Evolutionary conservation across 1,140 invertebrate species (phyloP).

Genomic region (Neodiprion fabricii): DNA sequence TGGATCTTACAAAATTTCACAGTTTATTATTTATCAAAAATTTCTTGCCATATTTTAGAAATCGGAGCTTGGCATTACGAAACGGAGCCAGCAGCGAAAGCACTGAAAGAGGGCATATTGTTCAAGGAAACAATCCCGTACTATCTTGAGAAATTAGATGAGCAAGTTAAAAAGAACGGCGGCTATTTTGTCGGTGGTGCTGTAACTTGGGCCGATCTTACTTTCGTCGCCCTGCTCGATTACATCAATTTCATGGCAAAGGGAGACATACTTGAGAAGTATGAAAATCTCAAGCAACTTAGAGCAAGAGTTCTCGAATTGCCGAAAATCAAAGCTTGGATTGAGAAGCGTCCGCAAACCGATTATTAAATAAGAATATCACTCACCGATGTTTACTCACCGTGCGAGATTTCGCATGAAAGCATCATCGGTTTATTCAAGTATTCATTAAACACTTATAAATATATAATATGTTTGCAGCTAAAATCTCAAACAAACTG

Average conservation of each 20-base stretch:
- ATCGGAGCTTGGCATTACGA: slow-evolving; percentile 51
- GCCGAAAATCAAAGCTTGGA: neutral
- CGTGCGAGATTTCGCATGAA: too few relatives aligned
- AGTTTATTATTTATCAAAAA: too few relatives aligned
- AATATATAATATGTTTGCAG: too few relatives aligned
- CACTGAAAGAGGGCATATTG: slow-evolving; percentile 36
- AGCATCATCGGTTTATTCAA: too few relatives aligned
- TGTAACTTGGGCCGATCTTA: slow-evolving; percentile 68
- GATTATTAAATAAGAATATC: neutral
- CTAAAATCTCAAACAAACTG: too few relatives aligned
- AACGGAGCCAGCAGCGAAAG: slow-evolving; percentile 35
- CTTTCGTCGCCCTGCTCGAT: slow-evolving; percentile 64
- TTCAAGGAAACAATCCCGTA: slow-evolving; percentile 44
- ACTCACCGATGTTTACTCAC: too few relatives aligned
- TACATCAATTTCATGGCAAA: slow-evolving; percentile 60
- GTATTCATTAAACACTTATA: too few relatives aligned
- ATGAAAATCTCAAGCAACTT: neutral
- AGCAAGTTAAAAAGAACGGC: slow-evolving; percentile 55
- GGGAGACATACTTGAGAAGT: neutral
- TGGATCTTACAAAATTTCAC: too few relatives aligned
- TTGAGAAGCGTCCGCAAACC: neutral
- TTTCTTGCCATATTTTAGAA: slow-evolving; percentile 42
- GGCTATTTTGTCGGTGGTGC: slow-evolving; percentile 56
- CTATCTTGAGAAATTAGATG: slow-evolving; percentile 53
- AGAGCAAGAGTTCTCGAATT: neutral